Evolutionary conservation across 2,113 vertebrate genomes (phyloP).

Genomic region (Zapornia atra): DNA sequence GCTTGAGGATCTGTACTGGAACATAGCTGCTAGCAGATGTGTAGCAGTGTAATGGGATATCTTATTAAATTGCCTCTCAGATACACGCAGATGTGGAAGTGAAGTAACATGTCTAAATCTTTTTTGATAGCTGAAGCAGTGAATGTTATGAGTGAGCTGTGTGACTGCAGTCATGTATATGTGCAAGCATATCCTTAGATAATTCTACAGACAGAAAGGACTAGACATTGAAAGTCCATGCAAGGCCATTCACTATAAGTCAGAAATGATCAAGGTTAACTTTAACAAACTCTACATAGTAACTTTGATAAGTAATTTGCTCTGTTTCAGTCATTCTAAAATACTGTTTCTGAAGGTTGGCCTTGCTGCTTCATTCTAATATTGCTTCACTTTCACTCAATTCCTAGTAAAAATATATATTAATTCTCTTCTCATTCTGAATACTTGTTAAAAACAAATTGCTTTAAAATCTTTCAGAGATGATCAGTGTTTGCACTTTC

Average conservation of each 20-base stretch:
- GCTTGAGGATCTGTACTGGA: background rate
- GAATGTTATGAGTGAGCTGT: background rate
- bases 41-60: background rate
- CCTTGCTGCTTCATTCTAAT: background rate
- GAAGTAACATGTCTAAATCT: background rate
- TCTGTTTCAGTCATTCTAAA: background rate
- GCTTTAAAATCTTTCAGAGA: background rate
- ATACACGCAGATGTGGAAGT: background rate
- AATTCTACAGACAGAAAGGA: background rate
- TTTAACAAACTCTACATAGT: background rate
- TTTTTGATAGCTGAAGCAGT: background rate
- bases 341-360: background rate
- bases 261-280: background rate
- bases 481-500: background rate
- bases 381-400: background rate
- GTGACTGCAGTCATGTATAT: background rate
- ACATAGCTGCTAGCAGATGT: background rate
- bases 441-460: background rate
- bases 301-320: background rate
- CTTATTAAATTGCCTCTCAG: background rate
- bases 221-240: background rate
- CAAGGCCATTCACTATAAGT: background rate
- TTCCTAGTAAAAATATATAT: background rate
- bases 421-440: background rate
- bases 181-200: background rate